Base-by-base conservation (phyloP, 2,113 vertebrate species). In the Nicator chloris region DNA sequence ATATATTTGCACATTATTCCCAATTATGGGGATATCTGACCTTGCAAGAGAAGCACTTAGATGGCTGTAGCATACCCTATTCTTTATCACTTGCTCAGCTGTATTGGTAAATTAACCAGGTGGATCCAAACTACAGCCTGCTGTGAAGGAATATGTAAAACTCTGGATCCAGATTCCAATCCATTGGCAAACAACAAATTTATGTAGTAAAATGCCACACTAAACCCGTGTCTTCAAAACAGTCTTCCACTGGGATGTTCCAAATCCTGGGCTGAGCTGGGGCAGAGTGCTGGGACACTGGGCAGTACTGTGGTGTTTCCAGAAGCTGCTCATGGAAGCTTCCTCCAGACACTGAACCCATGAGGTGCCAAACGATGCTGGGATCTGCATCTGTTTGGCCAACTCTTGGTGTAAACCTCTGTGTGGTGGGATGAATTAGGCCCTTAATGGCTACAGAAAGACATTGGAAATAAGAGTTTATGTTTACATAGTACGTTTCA, bases 401-500 rank as follows among this genome's bases (percentile, higher is more conserved):
- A 81, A 2, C 16, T 51, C 45, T 50, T 71, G 45, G 28, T 81
- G 49, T 69, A 37, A 85, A 63, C 2, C 45, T 21, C 23, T 85
- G 40, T 1, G 3, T 59, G 42, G 45, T 6, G 23, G 72, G 69
- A 63, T 76, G 31, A 83, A 76, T 66, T 53, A 72, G 56, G 27
- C 20, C 35, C 44, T 85, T 65, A 75, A 86, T n/a, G 77, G 59
- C n/a, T 77, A 86, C 45, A 87, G 76, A 92, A 56, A 90, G 47
- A 40, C 45, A 70, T 66, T 80, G 59, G 66, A 83, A 94, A 93
- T 4, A 82, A 56, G 42, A 63, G 19, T 63, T 90, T 63, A 3
- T 91, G 44, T 93, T 94, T 90, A 88, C 66, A 54, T 19, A 53
- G 85, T 49, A 93, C 89, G 78, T 90, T 93, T 93, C 40, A 95